Conservation (phyloP, 2,113 vertebrate genomes). For the Lamprotornis superbus region DNA sequence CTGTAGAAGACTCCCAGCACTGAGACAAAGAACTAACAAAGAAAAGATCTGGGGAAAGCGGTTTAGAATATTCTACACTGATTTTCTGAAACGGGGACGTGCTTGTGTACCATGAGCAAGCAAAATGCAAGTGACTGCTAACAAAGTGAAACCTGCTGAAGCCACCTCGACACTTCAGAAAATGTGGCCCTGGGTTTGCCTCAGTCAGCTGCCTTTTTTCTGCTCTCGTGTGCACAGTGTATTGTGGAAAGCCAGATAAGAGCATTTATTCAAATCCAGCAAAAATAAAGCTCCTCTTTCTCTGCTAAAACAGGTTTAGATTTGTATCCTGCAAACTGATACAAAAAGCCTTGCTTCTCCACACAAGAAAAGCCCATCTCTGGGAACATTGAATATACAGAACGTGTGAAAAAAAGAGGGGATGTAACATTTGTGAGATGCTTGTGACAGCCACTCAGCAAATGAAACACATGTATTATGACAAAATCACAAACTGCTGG, state of each 20-base stretch:
- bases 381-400: constrained; percentile 4
- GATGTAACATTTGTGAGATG: constrained; percentile 63
- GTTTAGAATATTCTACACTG: neutral
- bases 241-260: neutral
- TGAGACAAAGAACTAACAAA: neutral
- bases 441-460: constrained; percentile 52
- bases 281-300: constrained; percentile 8
- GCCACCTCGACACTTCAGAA: neutral
- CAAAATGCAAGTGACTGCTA: neutral
- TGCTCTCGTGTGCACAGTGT: neutral
- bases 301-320: neutral
- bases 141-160: neutral
- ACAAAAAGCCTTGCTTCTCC: neutral
- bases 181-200: neutral
- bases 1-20: neutral
- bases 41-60: neutral
- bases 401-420: constrained; percentile 23
- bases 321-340: neutral
- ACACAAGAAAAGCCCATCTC: neutral
- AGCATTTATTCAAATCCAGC: constrained; percentile 7
- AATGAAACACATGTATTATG: constrained; percentile 70
- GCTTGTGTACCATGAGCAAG: neutral
- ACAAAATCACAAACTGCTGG: constrained; percentile 71
- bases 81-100: neutral
- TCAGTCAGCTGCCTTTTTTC: neutral